Percentiles rank a stretch among this genome's conserved stretches.
Evolutionary conservation across 2,888 invertebrate species (phyloP).

Genomic region (Dioctria linearis): DNA sequence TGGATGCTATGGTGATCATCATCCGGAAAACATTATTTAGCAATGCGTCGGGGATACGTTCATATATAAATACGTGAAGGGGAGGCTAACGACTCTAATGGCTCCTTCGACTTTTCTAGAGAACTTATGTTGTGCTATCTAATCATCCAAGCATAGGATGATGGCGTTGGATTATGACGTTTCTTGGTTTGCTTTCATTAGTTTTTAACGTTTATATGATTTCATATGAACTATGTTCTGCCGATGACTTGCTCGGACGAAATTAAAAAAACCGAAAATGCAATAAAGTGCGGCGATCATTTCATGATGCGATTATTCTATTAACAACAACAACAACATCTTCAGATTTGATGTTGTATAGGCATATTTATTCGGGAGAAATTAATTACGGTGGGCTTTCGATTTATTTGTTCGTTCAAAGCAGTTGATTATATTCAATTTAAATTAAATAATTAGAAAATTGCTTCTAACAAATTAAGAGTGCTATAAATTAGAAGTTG

Average conservation of each 20-base stretch:
- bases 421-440: too few relatives aligned
- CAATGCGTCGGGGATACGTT: slow-evolving; percentile 10
- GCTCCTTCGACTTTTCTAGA: neutral
- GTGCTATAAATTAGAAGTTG: too few relatives aligned
- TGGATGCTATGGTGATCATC: slow-evolving; percentile 15
- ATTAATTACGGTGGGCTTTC: too few relatives aligned
- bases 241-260: neutral
- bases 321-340: neutral
- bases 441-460: too few relatives aligned
- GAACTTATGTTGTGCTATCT: neutral
- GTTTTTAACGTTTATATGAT: neutral
- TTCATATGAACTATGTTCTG: neutral
- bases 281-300: slow-evolving; percentile 24
- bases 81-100: slow-evolving; percentile 22
- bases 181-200: slow-evolving; percentile 7
- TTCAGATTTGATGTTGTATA: neutral
- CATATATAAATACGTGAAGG: neutral
- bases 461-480: too few relatives aligned
- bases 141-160: neutral
- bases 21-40: slow-evolving; percentile 32
- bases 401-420: too few relatives aligned
- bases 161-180: neutral
- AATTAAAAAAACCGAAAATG: slow-evolving; percentile 2
- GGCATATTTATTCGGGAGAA: neutral
- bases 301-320: slow-evolving; percentile 19